A percentile compares a stretch with the other conserved stretches of the same genome.
phyloP scores from a whole-genome alignment of 2,113 vertebrate genomes.

The Cyprinodon variegatus region DNA sequence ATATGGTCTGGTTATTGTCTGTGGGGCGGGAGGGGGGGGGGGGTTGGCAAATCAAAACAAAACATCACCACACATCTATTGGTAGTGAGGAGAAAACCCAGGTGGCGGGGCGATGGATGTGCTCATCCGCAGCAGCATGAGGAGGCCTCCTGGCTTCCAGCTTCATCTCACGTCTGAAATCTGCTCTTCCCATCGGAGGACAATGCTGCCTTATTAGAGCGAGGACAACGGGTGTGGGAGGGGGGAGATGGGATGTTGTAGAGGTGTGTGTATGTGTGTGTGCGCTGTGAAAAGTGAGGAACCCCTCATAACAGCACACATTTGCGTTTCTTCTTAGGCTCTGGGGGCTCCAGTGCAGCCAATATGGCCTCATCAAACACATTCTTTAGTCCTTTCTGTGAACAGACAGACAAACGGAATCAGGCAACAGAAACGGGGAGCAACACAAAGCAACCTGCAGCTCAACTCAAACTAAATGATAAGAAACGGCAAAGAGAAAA shows the following conservation, averaged over 20 bases:
- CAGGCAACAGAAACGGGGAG: conserved; percentile 48
- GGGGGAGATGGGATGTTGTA: neutral
- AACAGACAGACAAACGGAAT: conserved; percentile 78
- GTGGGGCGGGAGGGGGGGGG: conserved; percentile 3
- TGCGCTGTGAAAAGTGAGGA: conserved; percentile 53
- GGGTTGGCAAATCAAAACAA: conserved; percentile 69
- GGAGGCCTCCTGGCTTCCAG: conserved; percentile 12
- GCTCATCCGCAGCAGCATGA: conserved; percentile 39
- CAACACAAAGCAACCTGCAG: conserved; percentile 25
- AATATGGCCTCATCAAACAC: conserved; percentile 93
- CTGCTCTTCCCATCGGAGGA: conserved; percentile 46
- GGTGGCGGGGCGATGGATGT: conserved; percentile 11
- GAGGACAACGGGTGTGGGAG: conserved; percentile 36
- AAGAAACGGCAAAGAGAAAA: no score
- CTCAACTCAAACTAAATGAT: no score
- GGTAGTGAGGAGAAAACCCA: conserved; percentile 38
- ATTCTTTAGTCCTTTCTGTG: conserved; percentile 89
- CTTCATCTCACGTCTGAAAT: conserved; percentile 41
- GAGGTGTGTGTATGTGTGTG: conserved; percentile 33
- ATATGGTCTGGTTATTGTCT: conserved; percentile 24
- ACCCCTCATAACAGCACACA: conserved; percentile 97
- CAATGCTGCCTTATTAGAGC: conserved; percentile 75
- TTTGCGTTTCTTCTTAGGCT: conserved; percentile 99
- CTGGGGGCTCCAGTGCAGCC: conserved; percentile 98
- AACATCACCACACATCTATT: conserved; percentile 50